Conservation (phyloP, 2,888 invertebrate genomes). For the Nasonovia ribisnigri region DNA sequence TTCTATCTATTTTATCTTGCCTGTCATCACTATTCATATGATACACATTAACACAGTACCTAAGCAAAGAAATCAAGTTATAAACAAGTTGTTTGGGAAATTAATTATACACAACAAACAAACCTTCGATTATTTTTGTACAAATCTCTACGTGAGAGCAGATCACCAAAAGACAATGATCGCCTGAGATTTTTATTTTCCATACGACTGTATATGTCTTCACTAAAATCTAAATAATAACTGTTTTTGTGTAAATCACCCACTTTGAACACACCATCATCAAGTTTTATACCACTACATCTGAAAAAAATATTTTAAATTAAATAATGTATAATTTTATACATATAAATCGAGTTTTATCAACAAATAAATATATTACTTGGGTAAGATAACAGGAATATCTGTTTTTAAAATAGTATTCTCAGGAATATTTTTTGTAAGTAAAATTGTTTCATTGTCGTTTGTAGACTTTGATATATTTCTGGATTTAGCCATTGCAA, state of each 20-base stretch:
- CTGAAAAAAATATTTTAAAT: constrained; percentile 13
- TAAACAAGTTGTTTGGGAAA: background rate
- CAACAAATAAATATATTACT: constrained; percentile 16
- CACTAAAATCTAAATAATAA: constrained; percentile 62
- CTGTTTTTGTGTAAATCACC: constrained; percentile 61
- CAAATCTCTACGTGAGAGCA: constrained; percentile 58
- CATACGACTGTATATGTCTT: constrained; percentile 55
- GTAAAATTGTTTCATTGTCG: background rate
- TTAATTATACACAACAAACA: background rate
- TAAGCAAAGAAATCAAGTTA: constrained; percentile 13
- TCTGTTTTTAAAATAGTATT: constrained; percentile 6
- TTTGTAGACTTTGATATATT: constrained; percentile 31
- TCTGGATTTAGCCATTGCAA: constrained; percentile 43
- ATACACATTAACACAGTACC: constrained; percentile 61
- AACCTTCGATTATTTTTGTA: constrained; percentile 61
- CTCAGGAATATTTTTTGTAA: constrained; percentile 10
- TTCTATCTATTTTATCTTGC: constrained; percentile 36
- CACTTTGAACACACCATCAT: constrained; percentile 62
- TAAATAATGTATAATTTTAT: background rate
- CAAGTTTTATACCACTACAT: constrained; percentile 58
- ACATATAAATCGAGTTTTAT: background rate
- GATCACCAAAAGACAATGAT: constrained; percentile 60
- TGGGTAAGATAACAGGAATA: constrained; percentile 45
- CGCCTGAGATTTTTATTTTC: constrained; percentile 53
- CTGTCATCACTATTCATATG: constrained; percentile 56